Conservation (phyloP, 2,797 vertebrate genomes). For the Coreius guichenoti region DNA sequence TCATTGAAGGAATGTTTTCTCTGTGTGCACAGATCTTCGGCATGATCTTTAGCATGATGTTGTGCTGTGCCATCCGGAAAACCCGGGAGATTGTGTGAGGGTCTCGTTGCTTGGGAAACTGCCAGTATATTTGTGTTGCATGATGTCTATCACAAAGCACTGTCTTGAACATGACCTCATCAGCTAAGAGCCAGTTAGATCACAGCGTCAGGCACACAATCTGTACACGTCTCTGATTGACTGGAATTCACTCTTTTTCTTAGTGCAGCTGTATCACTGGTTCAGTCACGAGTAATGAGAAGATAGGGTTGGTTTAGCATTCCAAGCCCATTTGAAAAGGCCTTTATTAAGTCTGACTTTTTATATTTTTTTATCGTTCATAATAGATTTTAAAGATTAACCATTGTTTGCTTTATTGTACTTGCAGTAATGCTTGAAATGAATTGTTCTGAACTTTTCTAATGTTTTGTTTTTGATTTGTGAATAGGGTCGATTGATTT, state of each 20-base stretch:
- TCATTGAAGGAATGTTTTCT: not conserved
- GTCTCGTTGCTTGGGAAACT: conserved; percentile 41
- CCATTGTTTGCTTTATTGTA: conserved; percentile 50
- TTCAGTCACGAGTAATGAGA: conserved; percentile 39
- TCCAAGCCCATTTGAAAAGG: conserved; percentile 32
- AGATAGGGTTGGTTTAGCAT: conserved; percentile 23
- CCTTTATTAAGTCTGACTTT: conserved; percentile 56
- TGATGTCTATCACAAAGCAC: conserved; percentile 76
- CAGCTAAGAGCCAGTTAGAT: conserved; percentile 72
- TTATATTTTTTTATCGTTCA: conserved; percentile 55
- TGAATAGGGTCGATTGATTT: conserved; percentile 42
- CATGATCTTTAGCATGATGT: conserved; percentile 98
- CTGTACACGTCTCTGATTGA: conserved; percentile 51
- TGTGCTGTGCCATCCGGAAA: conserved; percentile 94
- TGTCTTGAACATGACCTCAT: conserved; percentile 68
- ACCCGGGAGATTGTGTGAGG: conserved; percentile 91
- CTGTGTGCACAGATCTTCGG: conserved; percentile 85
- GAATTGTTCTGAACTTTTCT: conserved; percentile 45
- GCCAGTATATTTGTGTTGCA: conserved; percentile 74
- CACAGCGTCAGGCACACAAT: conserved; percentile 59
- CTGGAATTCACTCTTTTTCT: conserved; percentile 57
- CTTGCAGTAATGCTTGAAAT: conserved; percentile 45
- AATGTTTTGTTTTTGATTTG: conserved; percentile 46
- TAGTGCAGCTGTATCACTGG: conserved; percentile 47
- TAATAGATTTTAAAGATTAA: conserved; percentile 54